Evolutionary conservation across 2,797 vertebrate genomes (phyloP).

Genomic region (Notolepis coatsorum): DNA sequence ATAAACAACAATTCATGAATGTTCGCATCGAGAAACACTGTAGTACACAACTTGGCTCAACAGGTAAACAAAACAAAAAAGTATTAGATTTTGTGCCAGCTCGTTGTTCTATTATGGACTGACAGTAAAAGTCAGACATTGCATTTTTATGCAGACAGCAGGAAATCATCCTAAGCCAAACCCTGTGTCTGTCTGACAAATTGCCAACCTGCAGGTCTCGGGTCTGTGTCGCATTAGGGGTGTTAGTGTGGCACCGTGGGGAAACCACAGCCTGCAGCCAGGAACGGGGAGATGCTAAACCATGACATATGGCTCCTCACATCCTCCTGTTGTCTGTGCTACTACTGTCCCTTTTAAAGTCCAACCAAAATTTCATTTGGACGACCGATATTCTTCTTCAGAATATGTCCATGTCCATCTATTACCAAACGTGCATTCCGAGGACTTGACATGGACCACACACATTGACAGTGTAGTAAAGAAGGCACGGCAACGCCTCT

Average conservation of each 20-base stretch:
- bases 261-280: slow-evolving; percentile 9
- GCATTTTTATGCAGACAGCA: slow-evolving; percentile 2
- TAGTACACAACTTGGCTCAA: neutral
- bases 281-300: slow-evolving; percentile 24
- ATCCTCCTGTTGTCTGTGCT: slow-evolving; percentile 29
- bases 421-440: too few relatives aligned
- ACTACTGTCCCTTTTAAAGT: slow-evolving; percentile 41
- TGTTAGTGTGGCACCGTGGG: slow-evolving; percentile 13
- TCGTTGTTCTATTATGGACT: neutral
- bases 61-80: slow-evolving; percentile 16
- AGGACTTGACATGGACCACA: too few relatives aligned
- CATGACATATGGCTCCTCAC: slow-evolving; percentile 29
- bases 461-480: too few relatives aligned
- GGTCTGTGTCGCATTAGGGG: slow-evolving; percentile 28
- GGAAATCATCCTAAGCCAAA: slow-evolving; percentile 13
- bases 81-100: neutral
- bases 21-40: too few relatives aligned
- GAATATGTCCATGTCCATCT: too few relatives aligned
- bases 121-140: neutral
- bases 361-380: neutral
- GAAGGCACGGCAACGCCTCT: too few relatives aligned
- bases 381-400: too few relatives aligned
- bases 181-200: slow-evolving; percentile 1
- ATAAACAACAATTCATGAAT: too few relatives aligned
- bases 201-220: slow-evolving; percentile 34